Evolutionary conservation across 2,113 vertebrate genomes (phyloP).

Genomic region (Chionomys nivalis): DNA sequence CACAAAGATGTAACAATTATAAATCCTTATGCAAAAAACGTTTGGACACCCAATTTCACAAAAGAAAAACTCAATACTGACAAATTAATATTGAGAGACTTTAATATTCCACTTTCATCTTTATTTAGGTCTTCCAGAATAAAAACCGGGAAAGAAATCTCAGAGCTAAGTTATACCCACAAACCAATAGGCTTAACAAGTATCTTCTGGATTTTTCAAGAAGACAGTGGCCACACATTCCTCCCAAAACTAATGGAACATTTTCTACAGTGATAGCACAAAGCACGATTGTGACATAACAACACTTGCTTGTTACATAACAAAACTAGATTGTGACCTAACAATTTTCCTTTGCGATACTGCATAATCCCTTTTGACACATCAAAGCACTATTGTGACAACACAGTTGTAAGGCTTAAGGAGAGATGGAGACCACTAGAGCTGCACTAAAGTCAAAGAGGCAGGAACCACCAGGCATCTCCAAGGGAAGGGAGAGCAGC

Average conservation of each 20-base stretch:
- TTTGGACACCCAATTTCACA: not conserved
- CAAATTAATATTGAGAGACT: not conserved
- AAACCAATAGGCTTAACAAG: not conserved
- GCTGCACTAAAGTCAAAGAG: not conserved
- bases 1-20: not conserved
- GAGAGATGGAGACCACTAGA: not conserved
- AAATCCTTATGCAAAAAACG: not conserved
- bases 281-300: not conserved
- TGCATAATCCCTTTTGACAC: not conserved
- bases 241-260: not conserved
- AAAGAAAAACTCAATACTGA: not conserved
- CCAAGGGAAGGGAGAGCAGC: not conserved
- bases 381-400: not conserved
- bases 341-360: not conserved
- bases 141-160: not conserved
- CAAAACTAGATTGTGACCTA: not conserved
- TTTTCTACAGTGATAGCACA: not conserved
- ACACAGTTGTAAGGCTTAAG: not conserved
- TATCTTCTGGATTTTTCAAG: not conserved
- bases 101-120: not conserved
- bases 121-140: not conserved
- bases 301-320: not conserved
- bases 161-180: not conserved
- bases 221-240: not conserved
- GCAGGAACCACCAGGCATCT: not conserved